Evolutionary conservation across 2,888 invertebrate species (phyloP), one percentile per base, ranked within the genome.

Genomic region (Andrena chrysosceles): DNA sequence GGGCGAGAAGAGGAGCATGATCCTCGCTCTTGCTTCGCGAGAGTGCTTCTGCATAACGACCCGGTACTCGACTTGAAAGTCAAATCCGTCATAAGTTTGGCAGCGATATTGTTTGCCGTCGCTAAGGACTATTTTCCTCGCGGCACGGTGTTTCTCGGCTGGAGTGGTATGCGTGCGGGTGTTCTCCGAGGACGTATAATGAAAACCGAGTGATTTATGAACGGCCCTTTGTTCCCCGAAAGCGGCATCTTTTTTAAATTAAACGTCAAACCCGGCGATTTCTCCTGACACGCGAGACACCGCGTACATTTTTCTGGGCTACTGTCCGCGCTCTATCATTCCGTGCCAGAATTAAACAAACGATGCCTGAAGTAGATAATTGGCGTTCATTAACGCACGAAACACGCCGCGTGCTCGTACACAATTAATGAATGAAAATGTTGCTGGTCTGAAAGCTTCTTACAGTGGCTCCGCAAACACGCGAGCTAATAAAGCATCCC

Each of bases 31-130:
- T 33, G 49, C 26, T 60, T 49, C 66, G 48, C 69, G 74, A 68
- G 70, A 60, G 74, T 77, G 81, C 82, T 86, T 70, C 72, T 63
- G 81, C 86, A 68, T 90, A 89, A 90, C 81, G 84, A 88, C 76
- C 73, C 63, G 42, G 63, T 20, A 29, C 74, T 60, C 42, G 69
- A 84, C 69, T 87, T 81, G 84, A 88, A 86, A 90, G 86, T 87
- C 82, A 86, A 89, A 90, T 89, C 70, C 72, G 70, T 75, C 31
- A 74, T 49, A 56, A 63, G 83, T 73, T 74, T 52, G 70, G 68
- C 72, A 31, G 68, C 35, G 56, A 73, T 81, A 73, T 66, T 73
- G 78, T 72, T 73, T 77, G 23, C 35, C 33, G 54, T 2, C 54
- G 20, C 6, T 62, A 33, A 20, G 35, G 66, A 85, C 87, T 82